phyloP scores from a whole-genome alignment of 2,888 invertebrate genomes.

The Microdon myrmicae region DNA sequence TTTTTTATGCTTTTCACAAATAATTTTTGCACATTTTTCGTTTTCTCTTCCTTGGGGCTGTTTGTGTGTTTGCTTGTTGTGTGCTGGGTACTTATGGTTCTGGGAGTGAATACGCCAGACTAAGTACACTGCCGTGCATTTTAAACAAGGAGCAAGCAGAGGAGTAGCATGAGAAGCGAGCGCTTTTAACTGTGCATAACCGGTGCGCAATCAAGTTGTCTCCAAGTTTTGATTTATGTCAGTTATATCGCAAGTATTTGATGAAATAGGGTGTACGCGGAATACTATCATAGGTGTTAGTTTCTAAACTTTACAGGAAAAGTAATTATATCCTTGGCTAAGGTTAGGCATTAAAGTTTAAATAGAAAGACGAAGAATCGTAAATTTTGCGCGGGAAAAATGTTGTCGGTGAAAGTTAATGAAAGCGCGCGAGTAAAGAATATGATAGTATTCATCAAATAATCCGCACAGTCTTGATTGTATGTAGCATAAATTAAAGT shows the following conservation, averaged over 20 bases:
- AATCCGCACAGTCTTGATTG: too few species aligned
- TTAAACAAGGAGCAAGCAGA: too few species aligned
- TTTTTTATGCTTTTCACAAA: constrained; percentile 19
- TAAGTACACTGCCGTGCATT: constrained; percentile 47
- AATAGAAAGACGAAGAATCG: neutral
- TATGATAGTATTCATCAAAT: too few species aligned
- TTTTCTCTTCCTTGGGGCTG: constrained; percentile 34
- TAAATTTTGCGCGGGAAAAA: constrained; percentile 2
- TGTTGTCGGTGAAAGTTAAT: constrained; percentile 35
- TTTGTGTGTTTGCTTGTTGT: constrained; percentile 45
- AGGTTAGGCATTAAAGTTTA: neutral
- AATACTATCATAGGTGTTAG: constrained; percentile 14
- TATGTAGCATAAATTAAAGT: too few species aligned
- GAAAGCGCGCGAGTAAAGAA: too few species aligned
- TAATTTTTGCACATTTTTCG: constrained; percentile 32
- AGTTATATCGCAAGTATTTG: constrained; percentile 55
- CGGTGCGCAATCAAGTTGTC: constrained; percentile 57
- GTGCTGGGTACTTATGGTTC: neutral
- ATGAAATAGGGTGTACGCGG: constrained; percentile 47
- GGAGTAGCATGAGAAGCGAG: constrained; percentile 38
- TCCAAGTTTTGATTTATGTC: constrained; percentile 58
- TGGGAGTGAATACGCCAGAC: constrained; percentile 15
- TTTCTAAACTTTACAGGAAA: neutral
- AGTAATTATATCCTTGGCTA: neutral
- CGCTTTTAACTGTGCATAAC: constrained; percentile 53